Conservation (phyloP, 2,113 vertebrate genomes). For the Rhegmatorhina hoffmannsi region DNA sequence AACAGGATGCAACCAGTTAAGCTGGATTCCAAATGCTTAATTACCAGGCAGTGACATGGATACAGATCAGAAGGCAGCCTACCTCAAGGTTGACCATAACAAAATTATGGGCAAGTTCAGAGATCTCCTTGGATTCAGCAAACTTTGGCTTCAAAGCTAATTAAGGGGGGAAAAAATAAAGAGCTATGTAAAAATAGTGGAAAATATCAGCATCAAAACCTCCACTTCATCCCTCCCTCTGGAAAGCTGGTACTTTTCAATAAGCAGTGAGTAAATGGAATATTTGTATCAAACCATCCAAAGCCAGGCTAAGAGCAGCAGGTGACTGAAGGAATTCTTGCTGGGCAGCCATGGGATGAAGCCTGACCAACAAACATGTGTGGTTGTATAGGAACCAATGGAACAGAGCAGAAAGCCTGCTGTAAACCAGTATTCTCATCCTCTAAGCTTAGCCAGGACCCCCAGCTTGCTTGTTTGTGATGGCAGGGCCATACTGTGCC, state of each 20-base stretch:
- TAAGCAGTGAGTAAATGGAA: not conserved
- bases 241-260: not conserved
- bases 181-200: not conserved
- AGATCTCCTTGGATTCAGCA: slow-evolving; percentile 95
- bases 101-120: slow-evolving; percentile 97
- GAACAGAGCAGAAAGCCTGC: not conserved
- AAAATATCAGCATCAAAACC: not conserved
- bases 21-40: not conserved
- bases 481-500: not conserved
- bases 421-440: not conserved
- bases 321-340: not conserved
- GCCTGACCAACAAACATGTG: not conserved
- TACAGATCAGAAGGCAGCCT: slow-evolving; percentile 45
- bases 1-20: not conserved
- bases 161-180: not conserved
- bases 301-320: not conserved
- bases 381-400: not conserved
- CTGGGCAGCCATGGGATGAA: not conserved
- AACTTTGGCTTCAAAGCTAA: slow-evolving; percentile 97
- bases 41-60: not conserved
- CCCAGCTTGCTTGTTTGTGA: not conserved
- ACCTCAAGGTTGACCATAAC: slow-evolving; percentile 98
- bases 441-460: not conserved
- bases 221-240: not conserved
- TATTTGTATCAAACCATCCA: not conserved